Conservation (phyloP, 2,113 vertebrate species). For the Narcine bancroftii region DNA sequence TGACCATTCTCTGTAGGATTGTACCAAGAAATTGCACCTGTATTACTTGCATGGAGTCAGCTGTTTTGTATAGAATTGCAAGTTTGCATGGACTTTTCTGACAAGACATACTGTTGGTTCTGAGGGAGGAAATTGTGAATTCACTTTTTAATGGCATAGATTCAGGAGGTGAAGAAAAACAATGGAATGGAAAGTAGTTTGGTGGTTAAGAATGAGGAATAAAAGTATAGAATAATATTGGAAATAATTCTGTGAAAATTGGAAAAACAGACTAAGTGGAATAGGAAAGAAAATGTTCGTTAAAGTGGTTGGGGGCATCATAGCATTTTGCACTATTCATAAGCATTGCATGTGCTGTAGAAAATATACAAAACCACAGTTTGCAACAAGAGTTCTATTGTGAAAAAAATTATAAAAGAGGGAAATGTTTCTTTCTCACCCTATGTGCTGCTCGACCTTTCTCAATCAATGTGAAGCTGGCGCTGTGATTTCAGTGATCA, state of each 20-base stretch:
- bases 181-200: not conserved
- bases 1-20: not conserved
- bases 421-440: not conserved
- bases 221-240: not conserved
- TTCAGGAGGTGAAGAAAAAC: not conserved
- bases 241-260: not conserved
- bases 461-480: no score
- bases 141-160: not conserved
- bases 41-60: not conserved
- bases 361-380: not conserved
- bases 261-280: not conserved
- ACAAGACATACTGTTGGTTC: not conserved
- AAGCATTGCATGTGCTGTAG: not conserved
- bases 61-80: not conserved
- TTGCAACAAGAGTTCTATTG: no score
- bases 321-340: not conserved
- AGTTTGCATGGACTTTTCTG: not conserved
- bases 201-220: not conserved
- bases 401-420: not conserved
- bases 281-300: not conserved
- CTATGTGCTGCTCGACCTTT: no score
- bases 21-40: not conserved
- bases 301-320: not conserved
- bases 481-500: no score
- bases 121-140: not conserved